A percentile compares a stretch with the other conserved stretches of the same genome.
These are phyloP conservation scores for Aphyosemion australe DNA, from an alignment of 2,113 vertebrate species.

Conservation along the genomic window DNA sequence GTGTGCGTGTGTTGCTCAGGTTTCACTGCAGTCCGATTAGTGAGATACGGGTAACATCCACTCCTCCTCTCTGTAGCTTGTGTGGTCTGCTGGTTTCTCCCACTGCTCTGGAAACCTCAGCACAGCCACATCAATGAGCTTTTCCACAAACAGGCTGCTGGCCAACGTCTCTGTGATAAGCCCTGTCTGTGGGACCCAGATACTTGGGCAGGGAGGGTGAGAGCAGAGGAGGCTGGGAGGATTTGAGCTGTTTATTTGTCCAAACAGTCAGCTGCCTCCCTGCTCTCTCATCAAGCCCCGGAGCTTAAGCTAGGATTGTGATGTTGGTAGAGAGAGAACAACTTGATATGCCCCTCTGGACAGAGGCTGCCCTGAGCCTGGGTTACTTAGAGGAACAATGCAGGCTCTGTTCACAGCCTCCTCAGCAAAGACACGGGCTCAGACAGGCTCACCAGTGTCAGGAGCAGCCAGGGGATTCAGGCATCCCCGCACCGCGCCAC, in stretches of 20 bases:
- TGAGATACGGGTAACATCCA: constrained; percentile 58
- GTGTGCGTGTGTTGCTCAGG: constrained; percentile 64
- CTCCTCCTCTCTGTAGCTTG: constrained; percentile 23
- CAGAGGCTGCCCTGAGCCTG: constrained; percentile 66
- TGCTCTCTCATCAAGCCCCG: constrained; percentile 70
- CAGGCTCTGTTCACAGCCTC: constrained; percentile 71
- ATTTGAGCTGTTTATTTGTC: constrained; percentile 79
- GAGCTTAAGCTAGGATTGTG: constrained; percentile 68
- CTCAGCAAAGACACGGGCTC: constrained; percentile 66
- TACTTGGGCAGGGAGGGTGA: constrained; percentile 49
- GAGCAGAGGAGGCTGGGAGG: constrained; percentile 60
- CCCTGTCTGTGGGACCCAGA: constrained; percentile 56
- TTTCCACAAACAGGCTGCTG: constrained; percentile 64
- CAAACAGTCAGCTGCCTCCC: constrained; percentile 78
- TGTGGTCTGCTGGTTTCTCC: constrained; percentile 39
- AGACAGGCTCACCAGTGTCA: constrained; percentile 74
- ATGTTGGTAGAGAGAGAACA: constrained; percentile 68
- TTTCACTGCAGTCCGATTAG: constrained; percentile 74
- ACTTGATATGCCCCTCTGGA: constrained; percentile 75
- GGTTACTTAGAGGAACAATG: constrained; percentile 81
- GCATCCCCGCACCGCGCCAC: constrained; percentile 65
- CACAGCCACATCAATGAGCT: constrained; percentile 50
- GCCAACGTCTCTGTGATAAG: constrained; percentile 55
- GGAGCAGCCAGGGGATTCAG: constrained; percentile 69
- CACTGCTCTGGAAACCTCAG: constrained; percentile 35